Conservation (phyloP, 2,888 invertebrate genomes). For the Zygaena filipendulae region DNA sequence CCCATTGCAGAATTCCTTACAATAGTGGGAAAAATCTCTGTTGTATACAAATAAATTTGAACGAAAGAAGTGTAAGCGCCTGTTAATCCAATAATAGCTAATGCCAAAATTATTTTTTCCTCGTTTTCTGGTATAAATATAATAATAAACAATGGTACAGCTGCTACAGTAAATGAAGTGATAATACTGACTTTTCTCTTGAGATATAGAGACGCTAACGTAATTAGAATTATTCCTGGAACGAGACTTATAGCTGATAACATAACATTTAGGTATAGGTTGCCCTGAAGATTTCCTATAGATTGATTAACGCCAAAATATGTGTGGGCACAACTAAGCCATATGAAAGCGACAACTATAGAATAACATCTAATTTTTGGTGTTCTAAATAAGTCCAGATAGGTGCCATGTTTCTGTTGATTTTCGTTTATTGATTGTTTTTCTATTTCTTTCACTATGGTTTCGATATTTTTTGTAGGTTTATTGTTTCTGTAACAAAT, state of each 20-base stretch:
- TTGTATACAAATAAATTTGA: constrained; percentile 76
- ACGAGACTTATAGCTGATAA: constrained; percentile 65
- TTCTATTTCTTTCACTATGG: constrained; percentile 38
- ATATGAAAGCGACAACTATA: constrained; percentile 74
- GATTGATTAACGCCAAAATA: constrained; percentile 87
- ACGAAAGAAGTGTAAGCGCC: constrained; percentile 77
- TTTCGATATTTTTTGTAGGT: constrained; percentile 36
- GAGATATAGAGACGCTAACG: constrained; percentile 35
- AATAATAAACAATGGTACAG: constrained; percentile 37
- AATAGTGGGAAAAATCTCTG: constrained; percentile 84
- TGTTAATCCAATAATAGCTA: constrained; percentile 79
- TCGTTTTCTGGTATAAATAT: constrained; percentile 36
- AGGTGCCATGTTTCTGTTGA: constrained; percentile 33
- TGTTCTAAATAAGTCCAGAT: constrained; percentile 74
- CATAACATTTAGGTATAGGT: constrained; percentile 84
- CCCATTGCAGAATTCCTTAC: constrained; percentile 83
- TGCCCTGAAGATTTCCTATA: constrained; percentile 78
- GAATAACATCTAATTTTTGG: constrained; percentile 76
- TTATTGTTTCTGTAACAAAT: constrained; percentile 44
- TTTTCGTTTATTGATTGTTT: constrained; percentile 23
- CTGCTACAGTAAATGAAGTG: constrained; percentile 34
- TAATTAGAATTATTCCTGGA: constrained; percentile 37
- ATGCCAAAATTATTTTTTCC: constrained; percentile 64
- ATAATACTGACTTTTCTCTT: constrained; percentile 38
- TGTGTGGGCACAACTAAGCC: constrained; percentile 83